Evolutionary conservation across 2,888 invertebrate species (phyloP).

Genomic region (Tillus elongatus): DNA sequence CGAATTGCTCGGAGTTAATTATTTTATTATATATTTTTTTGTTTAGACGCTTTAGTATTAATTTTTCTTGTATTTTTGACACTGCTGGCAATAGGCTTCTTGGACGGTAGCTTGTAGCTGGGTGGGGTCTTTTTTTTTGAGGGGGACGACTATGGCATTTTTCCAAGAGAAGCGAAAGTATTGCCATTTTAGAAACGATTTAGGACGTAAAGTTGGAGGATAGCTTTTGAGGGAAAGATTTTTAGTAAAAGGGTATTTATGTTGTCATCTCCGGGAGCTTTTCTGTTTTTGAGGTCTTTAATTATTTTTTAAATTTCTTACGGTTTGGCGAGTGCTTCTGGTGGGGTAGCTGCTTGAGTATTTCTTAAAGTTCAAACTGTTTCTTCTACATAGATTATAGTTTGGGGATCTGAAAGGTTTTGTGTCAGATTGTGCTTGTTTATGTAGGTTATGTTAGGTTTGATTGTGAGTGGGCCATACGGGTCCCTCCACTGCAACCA

Average conservation of each 20-base stretch:
- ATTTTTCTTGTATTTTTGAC: conserved; percentile 22
- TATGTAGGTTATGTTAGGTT: no score
- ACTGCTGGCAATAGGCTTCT: conserved; percentile 18
- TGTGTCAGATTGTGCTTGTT: no score
- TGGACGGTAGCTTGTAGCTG: conserved; percentile 20
- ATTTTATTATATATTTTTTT: conserved; percentile 5
- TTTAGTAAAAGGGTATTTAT: not conserved
- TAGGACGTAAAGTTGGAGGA: conserved; percentile 1
- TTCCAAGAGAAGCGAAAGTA: conserved; percentile 15
- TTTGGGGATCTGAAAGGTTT: no score
- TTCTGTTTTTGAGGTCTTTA: not conserved
- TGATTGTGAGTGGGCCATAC: no score
- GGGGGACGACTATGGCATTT: conserved; percentile 14
- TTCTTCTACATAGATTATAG: no score
- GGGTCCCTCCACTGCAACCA: no score
- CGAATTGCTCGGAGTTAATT: conserved; percentile 11
- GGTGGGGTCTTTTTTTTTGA: conserved; percentile 15
- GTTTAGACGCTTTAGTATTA: conserved; percentile 13
- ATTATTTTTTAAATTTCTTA: no score
- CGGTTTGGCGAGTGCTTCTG: no score
- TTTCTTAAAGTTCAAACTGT: no score
- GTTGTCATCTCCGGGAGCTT: not conserved
- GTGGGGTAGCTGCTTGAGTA: no score
- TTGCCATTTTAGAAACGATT: conserved; percentile 13
- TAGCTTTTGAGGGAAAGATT: not conserved